Evolutionary conservation across 2,113 vertebrate species (phyloP).

Genomic region (Suricata suricatta): DNA sequence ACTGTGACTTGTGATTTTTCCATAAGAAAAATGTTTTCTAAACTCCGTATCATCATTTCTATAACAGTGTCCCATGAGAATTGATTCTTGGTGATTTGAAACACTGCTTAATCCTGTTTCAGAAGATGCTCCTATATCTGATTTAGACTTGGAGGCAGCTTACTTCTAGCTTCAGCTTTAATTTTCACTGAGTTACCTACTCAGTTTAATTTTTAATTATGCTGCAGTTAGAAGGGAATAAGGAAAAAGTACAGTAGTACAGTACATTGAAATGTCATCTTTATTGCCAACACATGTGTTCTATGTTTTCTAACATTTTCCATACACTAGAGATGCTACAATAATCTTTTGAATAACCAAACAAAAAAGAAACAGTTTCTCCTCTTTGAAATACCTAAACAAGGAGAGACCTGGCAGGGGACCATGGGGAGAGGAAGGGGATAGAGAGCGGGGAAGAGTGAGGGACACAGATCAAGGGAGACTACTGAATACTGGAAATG

Average conservation of each 20-base stretch:
- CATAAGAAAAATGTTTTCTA: conserved; percentile 77
- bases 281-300: conserved; percentile 45
- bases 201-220: conserved; percentile 67
- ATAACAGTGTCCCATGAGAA: conserved; percentile 63
- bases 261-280: background rate
- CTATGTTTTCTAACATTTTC: background rate
- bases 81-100: conserved; percentile 72
- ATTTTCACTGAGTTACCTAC: conserved; percentile 61
- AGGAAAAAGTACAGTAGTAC: background rate
- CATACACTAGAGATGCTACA: conserved; percentile 6
- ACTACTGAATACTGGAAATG: too few relatives aligned
- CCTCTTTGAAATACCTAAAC: conserved; percentile 12
- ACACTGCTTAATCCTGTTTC: conserved; percentile 63
- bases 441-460: too few relatives aligned
- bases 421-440: too few relatives aligned
- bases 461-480: too few relatives aligned
- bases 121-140: conserved; percentile 59
- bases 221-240: conserved; percentile 21
- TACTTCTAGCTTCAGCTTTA: conserved; percentile 59
- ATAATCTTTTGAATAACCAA: conserved; percentile 40
- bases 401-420: too few relatives aligned
- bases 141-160: conserved; percentile 27
- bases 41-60: conserved; percentile 69
- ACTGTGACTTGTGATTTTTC: conserved; percentile 77
- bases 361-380: conserved; percentile 22